phyloP scores from a whole-genome alignment of 2,888 invertebrate species.

The Drosophila mayaguana region DNA sequence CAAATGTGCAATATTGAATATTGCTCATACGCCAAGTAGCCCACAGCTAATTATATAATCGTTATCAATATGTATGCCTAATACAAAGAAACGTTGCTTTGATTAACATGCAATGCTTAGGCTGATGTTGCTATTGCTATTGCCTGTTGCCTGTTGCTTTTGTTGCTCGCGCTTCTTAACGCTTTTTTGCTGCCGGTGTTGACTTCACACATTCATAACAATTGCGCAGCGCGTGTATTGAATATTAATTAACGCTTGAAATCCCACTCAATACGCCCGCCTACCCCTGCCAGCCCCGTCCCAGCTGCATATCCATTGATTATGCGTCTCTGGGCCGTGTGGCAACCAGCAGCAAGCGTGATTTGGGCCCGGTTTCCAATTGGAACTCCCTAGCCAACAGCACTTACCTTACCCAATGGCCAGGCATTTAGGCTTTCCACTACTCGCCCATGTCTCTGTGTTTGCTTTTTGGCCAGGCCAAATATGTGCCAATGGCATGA shows the following conservation, averaged over 20 bases:
- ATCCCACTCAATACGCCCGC: neutral
- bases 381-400: constrained; percentile 47
- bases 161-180: constrained; percentile 61
- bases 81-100: constrained; percentile 19
- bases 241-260: constrained; percentile 70
- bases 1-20: constrained; percentile 37
- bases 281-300: neutral
- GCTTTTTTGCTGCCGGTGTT: constrained; percentile 53
- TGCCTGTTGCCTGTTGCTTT: constrained; percentile 16
- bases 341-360: constrained; percentile 42
- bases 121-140: constrained; percentile 8
- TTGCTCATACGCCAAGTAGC: constrained; percentile 49
- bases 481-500: constrained; percentile 82
- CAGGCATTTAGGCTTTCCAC: constrained; percentile 32
- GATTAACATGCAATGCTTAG: constrained; percentile 67
- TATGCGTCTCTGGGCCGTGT: constrained; percentile 58
- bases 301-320: constrained; percentile 43
- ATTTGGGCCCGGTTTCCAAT: constrained; percentile 13
- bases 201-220: constrained; percentile 78
- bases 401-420: constrained; percentile 80
- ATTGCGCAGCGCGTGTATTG: constrained; percentile 76
- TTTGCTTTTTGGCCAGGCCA: constrained; percentile 60
- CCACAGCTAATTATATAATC: constrained; percentile 69
- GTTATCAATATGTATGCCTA: constrained; percentile 29
- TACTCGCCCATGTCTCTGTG: constrained; percentile 13